phyloP scores from a whole-genome alignment of 2,888 invertebrate species.

The Isoperla grammatica region DNA sequence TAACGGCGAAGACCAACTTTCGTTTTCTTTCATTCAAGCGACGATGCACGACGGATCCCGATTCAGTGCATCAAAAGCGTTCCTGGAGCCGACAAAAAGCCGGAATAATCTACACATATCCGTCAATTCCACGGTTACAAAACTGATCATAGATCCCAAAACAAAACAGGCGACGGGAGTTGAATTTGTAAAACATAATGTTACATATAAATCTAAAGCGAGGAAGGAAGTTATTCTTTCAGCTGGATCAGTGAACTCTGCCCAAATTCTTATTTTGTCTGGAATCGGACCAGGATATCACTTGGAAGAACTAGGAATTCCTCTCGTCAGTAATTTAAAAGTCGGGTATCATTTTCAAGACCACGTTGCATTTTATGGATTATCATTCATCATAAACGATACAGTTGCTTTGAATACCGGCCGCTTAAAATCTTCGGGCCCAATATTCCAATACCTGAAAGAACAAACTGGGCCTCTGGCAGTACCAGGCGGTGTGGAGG shows the following conservation, averaged over 20 bases:
- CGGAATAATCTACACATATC: slow-evolving; percentile 73
- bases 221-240: slow-evolving; percentile 77
- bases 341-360: slow-evolving; percentile 63
- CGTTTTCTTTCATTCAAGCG: slow-evolving; percentile 53
- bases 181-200: too few relatives aligned
- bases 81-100: slow-evolving; percentile 71
- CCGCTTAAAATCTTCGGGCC: background rate
- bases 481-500: slow-evolving; percentile 52
- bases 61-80: slow-evolving; percentile 84
- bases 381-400: slow-evolving; percentile 40
- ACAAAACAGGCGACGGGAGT: slow-evolving; percentile 63
- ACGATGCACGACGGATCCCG: slow-evolving; percentile 76
- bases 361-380: slow-evolving; percentile 44
- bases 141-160: slow-evolving; percentile 58
- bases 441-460: slow-evolving; percentile 31
- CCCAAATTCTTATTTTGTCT: slow-evolving; percentile 86
- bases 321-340: slow-evolving; percentile 53
- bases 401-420: too few relatives aligned
- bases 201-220: too few relatives aligned
- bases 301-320: slow-evolving; percentile 42
- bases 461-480: slow-evolving; percentile 46
- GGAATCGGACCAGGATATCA: slow-evolving; percentile 72
- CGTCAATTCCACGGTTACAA: slow-evolving; percentile 66
- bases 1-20: slow-evolving; percentile 40
- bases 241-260: slow-evolving; percentile 82